Percentiles rank a stretch among this genome's conserved stretches.
These are phyloP conservation scores for Volucella zonaria DNA, from an alignment of 2,888 invertebrate species.

Conservation along the genomic window DNA sequence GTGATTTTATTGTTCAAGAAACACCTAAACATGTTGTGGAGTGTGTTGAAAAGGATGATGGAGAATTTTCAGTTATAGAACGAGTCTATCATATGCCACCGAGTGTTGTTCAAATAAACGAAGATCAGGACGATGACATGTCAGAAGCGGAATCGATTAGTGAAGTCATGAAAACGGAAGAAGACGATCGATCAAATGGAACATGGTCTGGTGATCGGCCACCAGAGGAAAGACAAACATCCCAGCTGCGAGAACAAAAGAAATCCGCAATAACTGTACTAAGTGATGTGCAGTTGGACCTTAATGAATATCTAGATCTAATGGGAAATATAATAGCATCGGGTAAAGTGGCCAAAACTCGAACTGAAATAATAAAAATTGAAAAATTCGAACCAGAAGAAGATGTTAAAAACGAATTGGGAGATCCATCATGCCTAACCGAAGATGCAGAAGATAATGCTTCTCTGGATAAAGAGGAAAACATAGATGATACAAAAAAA, in stretches of 20 bases:
- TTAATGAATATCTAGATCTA: slow-evolving; percentile 81
- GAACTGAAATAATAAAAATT: slow-evolving; percentile 79
- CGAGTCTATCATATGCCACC: slow-evolving; percentile 82
- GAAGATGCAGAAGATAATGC: slow-evolving; percentile 7
- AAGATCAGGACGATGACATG: slow-evolving; percentile 79
- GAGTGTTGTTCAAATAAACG: slow-evolving; percentile 81
- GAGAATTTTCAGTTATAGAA: slow-evolving; percentile 82
- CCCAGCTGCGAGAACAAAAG: slow-evolving; percentile 33
- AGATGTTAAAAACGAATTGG: slow-evolving; percentile 76
- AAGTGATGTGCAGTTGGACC: slow-evolving; percentile 82
- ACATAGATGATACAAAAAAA: slow-evolving; percentile 24
- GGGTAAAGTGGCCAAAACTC: slow-evolving; percentile 78
- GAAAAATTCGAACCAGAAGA: slow-evolving; percentile 80
- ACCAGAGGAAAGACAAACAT: slow-evolving; percentile 22
- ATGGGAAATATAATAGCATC: slow-evolving; percentile 82
- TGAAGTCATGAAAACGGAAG: slow-evolving; percentile 74
- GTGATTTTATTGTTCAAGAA: slow-evolving; percentile 82
- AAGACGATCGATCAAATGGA: slow-evolving; percentile 48
- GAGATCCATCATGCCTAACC: slow-evolving; percentile 10
- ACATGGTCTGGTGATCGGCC: slow-evolving; percentile 36
- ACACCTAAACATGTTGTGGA: slow-evolving; percentile 82
- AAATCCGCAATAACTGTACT: slow-evolving; percentile 80
- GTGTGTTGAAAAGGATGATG: slow-evolving; percentile 82
- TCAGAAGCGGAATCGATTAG: slow-evolving; percentile 72
- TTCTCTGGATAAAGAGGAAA: slow-evolving; percentile 19